phyloP scores from a whole-genome alignment of 2,888 invertebrate genomes.

The Calephelis perditalis region DNA sequence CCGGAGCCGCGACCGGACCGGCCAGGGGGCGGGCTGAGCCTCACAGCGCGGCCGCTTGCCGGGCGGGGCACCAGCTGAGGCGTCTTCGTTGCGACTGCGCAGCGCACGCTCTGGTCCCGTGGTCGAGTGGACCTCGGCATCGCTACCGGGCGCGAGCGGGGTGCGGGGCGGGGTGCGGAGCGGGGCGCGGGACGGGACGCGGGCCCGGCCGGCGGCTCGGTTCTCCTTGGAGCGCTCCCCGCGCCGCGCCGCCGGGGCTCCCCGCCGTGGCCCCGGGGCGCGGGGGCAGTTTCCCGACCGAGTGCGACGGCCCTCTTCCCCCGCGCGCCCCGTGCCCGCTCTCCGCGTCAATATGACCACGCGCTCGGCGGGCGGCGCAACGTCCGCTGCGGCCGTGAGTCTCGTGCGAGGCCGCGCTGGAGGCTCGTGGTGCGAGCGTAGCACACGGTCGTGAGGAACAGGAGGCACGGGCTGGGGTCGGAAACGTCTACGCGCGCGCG shows the following conservation, averaged over 20 bases:
- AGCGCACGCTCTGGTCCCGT: constrained; percentile 34
- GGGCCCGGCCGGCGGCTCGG: constrained; percentile 53
- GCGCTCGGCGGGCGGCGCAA: constrained; percentile 40
- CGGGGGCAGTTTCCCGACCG: constrained; percentile 58
- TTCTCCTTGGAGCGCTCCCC: constrained; percentile 67
- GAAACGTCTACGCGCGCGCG: constrained; percentile 36
- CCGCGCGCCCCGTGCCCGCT: constrained; percentile 36
- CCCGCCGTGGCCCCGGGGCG: constrained; percentile 62
- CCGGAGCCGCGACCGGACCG: constrained; percentile 48
- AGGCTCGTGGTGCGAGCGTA: constrained; percentile 64
- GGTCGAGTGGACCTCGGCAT: constrained; percentile 52
- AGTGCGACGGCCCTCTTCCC: constrained; percentile 29
- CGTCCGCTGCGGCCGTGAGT: constrained; percentile 28
- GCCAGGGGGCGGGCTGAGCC: constrained; percentile 62
- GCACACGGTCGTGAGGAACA: constrained; percentile 49
- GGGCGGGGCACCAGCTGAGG: constrained; percentile 23
- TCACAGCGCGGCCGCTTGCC: constrained; percentile 45
- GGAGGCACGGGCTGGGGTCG: constrained; percentile 33
- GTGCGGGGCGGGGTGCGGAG: constrained; percentile 36
- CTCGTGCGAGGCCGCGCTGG: constrained; percentile 44
- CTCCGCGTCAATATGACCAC: constrained; percentile 57
- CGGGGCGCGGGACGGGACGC: constrained; percentile 47
- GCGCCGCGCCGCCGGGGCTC: constrained; percentile 57
- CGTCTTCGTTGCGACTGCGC: constrained; percentile 39
- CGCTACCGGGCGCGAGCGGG: constrained; percentile 40